Conservation (phyloP, 2,113 vertebrate species). For the Hemiprocne comata region DNA sequence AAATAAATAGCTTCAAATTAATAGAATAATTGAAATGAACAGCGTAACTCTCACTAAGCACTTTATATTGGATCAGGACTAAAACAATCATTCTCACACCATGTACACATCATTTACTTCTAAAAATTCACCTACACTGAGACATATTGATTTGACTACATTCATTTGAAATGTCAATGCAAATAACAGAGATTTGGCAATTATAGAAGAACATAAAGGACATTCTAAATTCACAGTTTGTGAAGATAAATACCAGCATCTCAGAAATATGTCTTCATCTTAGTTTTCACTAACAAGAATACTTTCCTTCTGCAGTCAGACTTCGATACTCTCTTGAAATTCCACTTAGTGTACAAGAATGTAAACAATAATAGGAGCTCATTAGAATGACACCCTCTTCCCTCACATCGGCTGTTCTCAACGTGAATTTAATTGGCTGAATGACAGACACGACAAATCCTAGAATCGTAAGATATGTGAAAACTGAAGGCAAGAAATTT, state of each 20-base stretch:
- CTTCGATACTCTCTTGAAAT: background rate
- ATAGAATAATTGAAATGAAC: background rate
- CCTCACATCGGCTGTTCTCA: background rate
- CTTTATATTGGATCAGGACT: background rate
- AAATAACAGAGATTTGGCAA: constrained; percentile 3
- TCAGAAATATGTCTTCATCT: background rate
- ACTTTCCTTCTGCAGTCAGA: constrained; percentile 8
- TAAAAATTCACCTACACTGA: background rate
- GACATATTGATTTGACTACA: background rate
- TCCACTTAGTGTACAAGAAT: background rate
- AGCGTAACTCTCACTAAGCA: background rate
- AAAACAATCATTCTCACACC: background rate
- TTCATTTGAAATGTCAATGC: background rate
- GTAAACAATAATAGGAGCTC: constrained; percentile 57
- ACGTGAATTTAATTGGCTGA: constrained; percentile 51
- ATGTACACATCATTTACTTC: background rate
- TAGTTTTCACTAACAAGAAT: constrained; percentile 21
- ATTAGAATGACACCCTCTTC: constrained; percentile 39
- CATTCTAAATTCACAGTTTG: background rate
- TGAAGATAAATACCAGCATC: background rate
- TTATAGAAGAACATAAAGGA: background rate
- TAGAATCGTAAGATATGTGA: background rate
- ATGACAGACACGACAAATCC: background rate
- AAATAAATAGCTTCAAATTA: background rate
- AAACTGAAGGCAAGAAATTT: background rate